These are phyloP conservation scores for Erythrocercus mccallii DNA, from an alignment of 2,113 vertebrate genomes.

Conservation along the genomic window DNA sequence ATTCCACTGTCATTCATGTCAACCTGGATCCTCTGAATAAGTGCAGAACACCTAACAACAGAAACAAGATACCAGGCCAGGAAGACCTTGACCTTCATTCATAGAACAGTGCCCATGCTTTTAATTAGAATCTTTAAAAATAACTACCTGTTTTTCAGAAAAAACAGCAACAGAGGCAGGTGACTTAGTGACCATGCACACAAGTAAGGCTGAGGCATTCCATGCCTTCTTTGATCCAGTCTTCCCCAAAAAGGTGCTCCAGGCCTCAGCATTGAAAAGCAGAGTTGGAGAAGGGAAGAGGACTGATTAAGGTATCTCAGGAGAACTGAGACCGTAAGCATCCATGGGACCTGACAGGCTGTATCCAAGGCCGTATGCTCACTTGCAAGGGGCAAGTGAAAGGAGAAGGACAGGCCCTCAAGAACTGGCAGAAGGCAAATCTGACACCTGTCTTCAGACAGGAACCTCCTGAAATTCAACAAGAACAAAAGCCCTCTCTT, in stretches of 20 bases:
- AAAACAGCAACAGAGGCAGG: neutral
- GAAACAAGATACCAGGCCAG: neutral
- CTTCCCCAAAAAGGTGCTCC: neutral
- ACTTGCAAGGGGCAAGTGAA: neutral
- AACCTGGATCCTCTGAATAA: neutral
- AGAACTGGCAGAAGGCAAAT: neutral
- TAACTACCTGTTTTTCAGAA: neutral
- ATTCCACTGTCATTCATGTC: neutral
- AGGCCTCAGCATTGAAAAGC: neutral
- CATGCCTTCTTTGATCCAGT: neutral
- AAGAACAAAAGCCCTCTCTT: neutral
- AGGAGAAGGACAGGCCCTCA: neutral
- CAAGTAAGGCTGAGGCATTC: neutral
- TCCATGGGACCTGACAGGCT: neutral
- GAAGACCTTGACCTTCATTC: neutral
- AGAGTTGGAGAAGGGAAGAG: neutral
- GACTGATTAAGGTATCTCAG: neutral
- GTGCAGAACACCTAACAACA: neutral
- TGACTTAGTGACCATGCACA: neutral
- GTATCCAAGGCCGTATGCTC: neutral
- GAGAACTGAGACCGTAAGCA: accelerated
- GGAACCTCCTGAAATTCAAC: neutral
- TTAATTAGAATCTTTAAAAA: neutral
- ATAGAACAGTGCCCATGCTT: neutral
- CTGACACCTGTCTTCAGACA: neutral